Evolutionary conservation across 1,140 invertebrate genomes (phyloP), one percentile per base, ranked within the genome.

Genomic region (Bombus difficillimus): DNA sequence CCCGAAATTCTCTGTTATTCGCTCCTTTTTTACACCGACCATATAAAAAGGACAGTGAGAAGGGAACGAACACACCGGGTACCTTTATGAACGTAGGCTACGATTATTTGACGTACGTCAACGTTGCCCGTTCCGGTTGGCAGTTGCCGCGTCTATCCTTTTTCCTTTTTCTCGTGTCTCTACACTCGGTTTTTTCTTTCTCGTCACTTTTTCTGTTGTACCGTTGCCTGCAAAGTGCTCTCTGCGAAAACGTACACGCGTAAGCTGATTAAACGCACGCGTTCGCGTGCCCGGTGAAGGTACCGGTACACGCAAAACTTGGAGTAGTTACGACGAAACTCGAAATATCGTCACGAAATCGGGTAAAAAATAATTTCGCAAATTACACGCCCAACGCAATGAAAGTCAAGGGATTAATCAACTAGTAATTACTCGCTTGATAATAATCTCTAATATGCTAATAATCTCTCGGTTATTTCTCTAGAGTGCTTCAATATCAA

Each of bases 31-130:
- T 76, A 47, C 57, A 34, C 43, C 41, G 43, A 34, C 34, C 28
- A 25, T 77, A 73, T 74, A 88, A 89, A 87, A 89, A 77, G 72
- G 39, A 15, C n/a, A 76, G 43, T 22, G 41, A 57, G 32, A 77
- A 80, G 77, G 41, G 34, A 34, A 32, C 34, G 2, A 62, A 62
- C 66, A 69, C 73, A 25, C 25, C 15, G 69, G 68, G 22, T 59
- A 28, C 32, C 57, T 59, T 12, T 37, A 39, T 5, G 41, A 64
- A 12, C 69, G 6, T 28, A 72, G 69, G 28, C 43, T 13, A 41
- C 64, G 72, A 88, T 75, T 75, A 88, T 81, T 88, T 43, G 57
- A 53, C 72, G 6, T 34, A 66, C 37, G 82, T 73, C 68, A 73
- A 37, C 43, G 12, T 34, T 78, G 59, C 43, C n/a, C 39, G 43